Conservation (phyloP, 2,797 vertebrate genomes). For the Sarcophilus harrisii region DNA sequence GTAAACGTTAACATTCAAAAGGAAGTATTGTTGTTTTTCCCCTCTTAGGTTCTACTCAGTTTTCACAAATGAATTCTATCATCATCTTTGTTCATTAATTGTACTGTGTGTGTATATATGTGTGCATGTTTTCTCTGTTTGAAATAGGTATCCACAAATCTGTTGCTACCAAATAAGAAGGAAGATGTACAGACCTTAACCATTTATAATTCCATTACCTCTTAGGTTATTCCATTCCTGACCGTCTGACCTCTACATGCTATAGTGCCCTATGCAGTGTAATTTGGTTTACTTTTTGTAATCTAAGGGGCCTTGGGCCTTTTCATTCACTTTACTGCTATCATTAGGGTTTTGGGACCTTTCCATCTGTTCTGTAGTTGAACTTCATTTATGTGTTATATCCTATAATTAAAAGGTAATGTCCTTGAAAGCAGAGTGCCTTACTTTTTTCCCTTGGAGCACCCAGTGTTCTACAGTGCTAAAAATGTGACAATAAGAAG, state of each 20-base stretch:
- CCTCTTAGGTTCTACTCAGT: background rate
- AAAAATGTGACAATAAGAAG: background rate
- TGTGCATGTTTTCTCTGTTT: background rate
- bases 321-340: background rate
- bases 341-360: background rate
- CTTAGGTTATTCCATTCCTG: background rate
- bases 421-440: background rate
- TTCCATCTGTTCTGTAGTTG: background rate
- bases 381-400: background rate
- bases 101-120: background rate
- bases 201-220: background rate
- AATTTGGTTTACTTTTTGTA: background rate
- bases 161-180: background rate
- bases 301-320: background rate
- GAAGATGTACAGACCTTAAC: background rate
- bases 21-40: background rate
- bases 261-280: background rate
- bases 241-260: background rate
- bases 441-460: background rate
- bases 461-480: background rate
- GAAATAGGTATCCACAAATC: background rate
- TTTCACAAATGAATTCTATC: background rate
- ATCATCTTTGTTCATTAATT: background rate
- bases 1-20: background rate
- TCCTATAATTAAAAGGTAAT: background rate